Conservation (phyloP, 2,888 invertebrate genomes). For the Drosophila picticornis region DNA sequence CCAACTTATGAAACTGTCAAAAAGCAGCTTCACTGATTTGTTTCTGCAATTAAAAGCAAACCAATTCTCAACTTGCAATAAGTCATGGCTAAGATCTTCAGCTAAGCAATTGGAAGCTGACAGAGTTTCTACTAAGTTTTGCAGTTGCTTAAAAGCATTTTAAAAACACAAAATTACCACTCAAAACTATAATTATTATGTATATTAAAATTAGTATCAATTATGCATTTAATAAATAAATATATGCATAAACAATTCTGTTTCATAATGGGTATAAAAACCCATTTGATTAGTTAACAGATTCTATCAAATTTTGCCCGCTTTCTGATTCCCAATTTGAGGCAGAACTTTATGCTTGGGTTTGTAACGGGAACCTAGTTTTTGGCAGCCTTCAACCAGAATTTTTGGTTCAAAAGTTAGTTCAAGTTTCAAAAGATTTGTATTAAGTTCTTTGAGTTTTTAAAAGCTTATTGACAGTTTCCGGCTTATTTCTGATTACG, state of each 20-base stretch:
- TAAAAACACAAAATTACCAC: too few relatives aligned
- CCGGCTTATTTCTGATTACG: background rate
- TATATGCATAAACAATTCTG: rapidly evolving
- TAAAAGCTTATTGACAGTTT: background rate
- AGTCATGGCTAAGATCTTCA: background rate
- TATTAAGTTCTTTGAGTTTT: background rate
- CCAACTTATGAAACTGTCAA: conserved; percentile 13
- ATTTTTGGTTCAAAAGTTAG: background rate
- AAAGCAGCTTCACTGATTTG: background rate
- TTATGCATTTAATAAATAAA: background rate
- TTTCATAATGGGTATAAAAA: background rate
- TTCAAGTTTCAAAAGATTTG: background rate
- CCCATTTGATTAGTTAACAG: background rate
- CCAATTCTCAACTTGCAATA: background rate
- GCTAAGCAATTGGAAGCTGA: background rate
- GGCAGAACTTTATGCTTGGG: background rate
- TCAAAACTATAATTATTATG: background rate
- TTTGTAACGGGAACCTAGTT: rapidly evolving
- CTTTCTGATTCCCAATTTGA: background rate
- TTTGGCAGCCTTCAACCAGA: background rate
- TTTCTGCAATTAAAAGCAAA: background rate
- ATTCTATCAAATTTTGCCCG: background rate
- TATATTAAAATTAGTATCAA: background rate
- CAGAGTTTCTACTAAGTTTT: background rate
- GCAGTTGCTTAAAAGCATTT: background rate